phyloP scores from a whole-genome alignment of 2,888 invertebrate species.

The Sclerodermus sp. region DNA sequence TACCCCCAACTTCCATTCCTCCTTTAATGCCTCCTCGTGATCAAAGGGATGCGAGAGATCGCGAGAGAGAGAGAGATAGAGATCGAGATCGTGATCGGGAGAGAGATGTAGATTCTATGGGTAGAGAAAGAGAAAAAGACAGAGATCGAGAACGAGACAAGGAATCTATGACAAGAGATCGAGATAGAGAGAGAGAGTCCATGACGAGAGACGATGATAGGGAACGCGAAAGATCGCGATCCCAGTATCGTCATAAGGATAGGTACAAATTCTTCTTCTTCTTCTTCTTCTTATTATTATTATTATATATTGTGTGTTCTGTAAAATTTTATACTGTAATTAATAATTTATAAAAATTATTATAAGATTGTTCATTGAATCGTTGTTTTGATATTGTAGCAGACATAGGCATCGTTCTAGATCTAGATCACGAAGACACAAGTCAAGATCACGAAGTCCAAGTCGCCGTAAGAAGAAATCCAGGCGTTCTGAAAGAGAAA shows the following conservation, averaged over 20 bases:
- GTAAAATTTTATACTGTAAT: not conserved
- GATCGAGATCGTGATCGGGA: conserved; percentile 43
- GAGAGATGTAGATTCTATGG: conserved; percentile 30
- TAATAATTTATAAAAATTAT: conserved; percentile 10
- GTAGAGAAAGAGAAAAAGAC: conserved; percentile 33
- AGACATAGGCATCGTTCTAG: conserved; percentile 59
- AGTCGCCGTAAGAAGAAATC: conserved; percentile 70
- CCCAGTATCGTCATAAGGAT: conserved; percentile 65
- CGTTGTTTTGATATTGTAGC: conserved; percentile 3
- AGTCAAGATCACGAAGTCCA: conserved; percentile 73
- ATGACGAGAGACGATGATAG: conserved; percentile 57
- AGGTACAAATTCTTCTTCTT: too few species aligned
- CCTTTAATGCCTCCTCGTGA: conserved; percentile 44
- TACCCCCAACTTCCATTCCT: conserved; percentile 52
- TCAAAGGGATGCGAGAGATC: conserved; percentile 55
- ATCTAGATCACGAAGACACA: conserved; percentile 66
- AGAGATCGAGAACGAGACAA: conserved; percentile 43
- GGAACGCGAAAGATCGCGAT: conserved; percentile 61
- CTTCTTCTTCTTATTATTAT: too few species aligned
- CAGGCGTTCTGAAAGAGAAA: conserved; percentile 68
- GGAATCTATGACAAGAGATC: conserved; percentile 45
- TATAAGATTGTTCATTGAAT: not conserved
- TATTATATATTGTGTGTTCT: conserved; percentile 2
- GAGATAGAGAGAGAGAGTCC: conserved; percentile 54
- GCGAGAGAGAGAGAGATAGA: conserved; percentile 56